A percentile compares a stretch with the other conserved stretches of the same genome.
Conservation (phyloP, 2,888 invertebrate genomes). For the Caenorhabditis plicata region DNA sequence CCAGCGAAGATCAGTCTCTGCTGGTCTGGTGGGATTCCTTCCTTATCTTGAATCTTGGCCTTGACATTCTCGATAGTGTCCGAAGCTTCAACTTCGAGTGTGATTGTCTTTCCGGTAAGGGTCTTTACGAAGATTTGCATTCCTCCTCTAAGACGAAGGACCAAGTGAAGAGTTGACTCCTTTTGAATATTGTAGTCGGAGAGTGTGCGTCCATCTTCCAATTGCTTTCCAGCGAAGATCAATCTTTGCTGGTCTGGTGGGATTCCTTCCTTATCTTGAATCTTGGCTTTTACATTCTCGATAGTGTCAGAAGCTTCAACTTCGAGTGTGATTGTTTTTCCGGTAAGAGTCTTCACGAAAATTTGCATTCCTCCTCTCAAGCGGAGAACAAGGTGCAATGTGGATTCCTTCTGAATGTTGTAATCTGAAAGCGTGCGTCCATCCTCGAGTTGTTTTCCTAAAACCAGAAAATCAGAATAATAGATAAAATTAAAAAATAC, state of each 20-base stretch:
- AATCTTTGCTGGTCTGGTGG: conserved; percentile 46
- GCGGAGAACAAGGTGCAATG: conserved; percentile 47
- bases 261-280: conserved; percentile 49
- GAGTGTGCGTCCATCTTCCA: conserved; percentile 48
- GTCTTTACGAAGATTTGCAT: conserved; percentile 93
- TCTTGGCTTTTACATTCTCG: conserved; percentile 48
- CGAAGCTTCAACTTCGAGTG: conserved; percentile 42
- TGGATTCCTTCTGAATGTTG: conserved; percentile 56
- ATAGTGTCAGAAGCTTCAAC: conserved; percentile 49
- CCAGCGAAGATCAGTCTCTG: conserved; percentile 45
- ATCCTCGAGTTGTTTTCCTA: conserved; percentile 49
- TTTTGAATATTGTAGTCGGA: conserved; percentile 54
- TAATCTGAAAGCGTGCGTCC: conserved; percentile 50
- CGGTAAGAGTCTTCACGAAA: conserved; percentile 84
- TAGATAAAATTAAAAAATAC: no score
- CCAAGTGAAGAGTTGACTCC: conserved; percentile 48
- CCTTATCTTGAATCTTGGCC: conserved; percentile 45
- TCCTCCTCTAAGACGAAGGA: conserved; percentile 44
- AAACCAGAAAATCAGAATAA: background rate
- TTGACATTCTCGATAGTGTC: conserved; percentile 47
- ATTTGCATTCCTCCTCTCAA: conserved; percentile 79
- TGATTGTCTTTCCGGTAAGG: conserved; percentile 84
- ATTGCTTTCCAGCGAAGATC: conserved; percentile 47
- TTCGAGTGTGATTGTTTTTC: conserved; percentile 77
- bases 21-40: conserved; percentile 48